Conservation (phyloP, 2,888 invertebrate species). For the Abrostola tripartita region DNA sequence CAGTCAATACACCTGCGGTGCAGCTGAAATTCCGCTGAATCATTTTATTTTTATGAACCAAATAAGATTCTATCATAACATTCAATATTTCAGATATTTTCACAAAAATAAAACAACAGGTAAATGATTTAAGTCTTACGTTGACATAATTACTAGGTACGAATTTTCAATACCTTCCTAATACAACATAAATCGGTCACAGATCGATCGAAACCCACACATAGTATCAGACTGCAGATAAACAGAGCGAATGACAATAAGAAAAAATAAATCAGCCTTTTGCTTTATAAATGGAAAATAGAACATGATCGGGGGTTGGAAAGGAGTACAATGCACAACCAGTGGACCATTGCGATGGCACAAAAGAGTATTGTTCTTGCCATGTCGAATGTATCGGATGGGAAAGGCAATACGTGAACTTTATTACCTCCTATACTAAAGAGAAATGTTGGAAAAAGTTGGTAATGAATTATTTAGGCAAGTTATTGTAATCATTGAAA, state of each 20-base stretch:
- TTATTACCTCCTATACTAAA: slow-evolving; percentile 67
- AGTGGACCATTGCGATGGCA: slow-evolving; percentile 77
- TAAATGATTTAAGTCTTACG: too few species aligned
- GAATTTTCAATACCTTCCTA: neutral
- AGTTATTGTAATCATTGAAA: slow-evolving; percentile 4
- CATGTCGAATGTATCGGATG: slow-evolving; percentile 82
- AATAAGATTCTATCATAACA: too few species aligned
- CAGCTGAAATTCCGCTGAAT: neutral
- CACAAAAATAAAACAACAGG: too few species aligned
- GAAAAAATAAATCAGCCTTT: slow-evolving; percentile 71
- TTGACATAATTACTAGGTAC: neutral
- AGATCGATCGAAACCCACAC: slow-evolving; percentile 37
- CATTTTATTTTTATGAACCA: neutral
- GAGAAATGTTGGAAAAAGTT: slow-evolving; percentile 58
- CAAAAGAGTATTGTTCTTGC: slow-evolving; percentile 85
- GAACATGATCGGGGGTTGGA: slow-evolving; percentile 79
- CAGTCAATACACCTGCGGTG: slow-evolving; percentile 1
- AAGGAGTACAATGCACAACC: slow-evolving; percentile 73
- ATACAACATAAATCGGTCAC: neutral
- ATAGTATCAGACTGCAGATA: slow-evolving; percentile 47
- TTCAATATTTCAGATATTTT: too few species aligned
- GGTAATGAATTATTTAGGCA: slow-evolving; percentile 15
- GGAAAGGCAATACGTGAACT: slow-evolving; percentile 76
- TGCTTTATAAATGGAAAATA: slow-evolving; percentile 77
- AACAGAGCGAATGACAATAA: slow-evolving; percentile 55